Evolutionary conservation across 2,888 invertebrate genomes (phyloP).

Genomic region (Heterodera filipjevi): DNA sequence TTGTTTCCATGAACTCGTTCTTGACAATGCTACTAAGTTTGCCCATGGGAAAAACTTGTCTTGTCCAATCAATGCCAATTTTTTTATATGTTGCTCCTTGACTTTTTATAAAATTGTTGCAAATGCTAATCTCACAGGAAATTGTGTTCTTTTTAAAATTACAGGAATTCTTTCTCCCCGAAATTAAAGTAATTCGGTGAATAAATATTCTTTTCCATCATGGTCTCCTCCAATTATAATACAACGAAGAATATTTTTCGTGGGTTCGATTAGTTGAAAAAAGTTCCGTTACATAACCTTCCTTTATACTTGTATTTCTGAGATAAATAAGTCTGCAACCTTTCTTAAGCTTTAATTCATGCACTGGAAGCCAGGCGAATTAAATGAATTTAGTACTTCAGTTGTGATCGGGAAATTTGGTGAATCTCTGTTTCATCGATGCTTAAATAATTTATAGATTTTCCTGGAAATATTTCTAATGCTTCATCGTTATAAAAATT

Average conservation of each 20-base stretch:
- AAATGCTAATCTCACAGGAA: conserved; percentile 42
- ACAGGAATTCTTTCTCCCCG: conserved; percentile 63
- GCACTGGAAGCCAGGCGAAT: conserved; percentile 34
- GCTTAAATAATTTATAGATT: conserved; percentile 1
- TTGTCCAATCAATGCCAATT: conserved; percentile 21
- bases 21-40: conserved; percentile 48
- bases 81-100: no score
- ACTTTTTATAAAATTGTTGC: conserved; percentile 48
- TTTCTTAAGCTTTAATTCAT: conserved; percentile 36
- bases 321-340: conserved; percentile 41
- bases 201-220: conserved; percentile 30
- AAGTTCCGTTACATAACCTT: conserved; percentile 45
- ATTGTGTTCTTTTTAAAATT: conserved; percentile 53
- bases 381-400: conserved; percentile 33
- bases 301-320: conserved; percentile 39
- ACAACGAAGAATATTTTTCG: conserved; percentile 34
- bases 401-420: neutral
- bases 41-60: conserved; percentile 43
- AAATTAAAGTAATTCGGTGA: conserved; percentile 33
- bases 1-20: conserved; percentile 31
- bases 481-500: neutral
- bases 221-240: conserved; percentile 33
- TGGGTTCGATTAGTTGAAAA: conserved; percentile 35
- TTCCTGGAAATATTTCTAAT: conserved; percentile 3
- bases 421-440: conserved; percentile 23